A percentile compares a stretch with the other conserved stretches of the same genome.
These are phyloP conservation scores for Drosophila bipectinata DNA, from an alignment of 1,140 invertebrate species.

Conservation along the genomic window DNA sequence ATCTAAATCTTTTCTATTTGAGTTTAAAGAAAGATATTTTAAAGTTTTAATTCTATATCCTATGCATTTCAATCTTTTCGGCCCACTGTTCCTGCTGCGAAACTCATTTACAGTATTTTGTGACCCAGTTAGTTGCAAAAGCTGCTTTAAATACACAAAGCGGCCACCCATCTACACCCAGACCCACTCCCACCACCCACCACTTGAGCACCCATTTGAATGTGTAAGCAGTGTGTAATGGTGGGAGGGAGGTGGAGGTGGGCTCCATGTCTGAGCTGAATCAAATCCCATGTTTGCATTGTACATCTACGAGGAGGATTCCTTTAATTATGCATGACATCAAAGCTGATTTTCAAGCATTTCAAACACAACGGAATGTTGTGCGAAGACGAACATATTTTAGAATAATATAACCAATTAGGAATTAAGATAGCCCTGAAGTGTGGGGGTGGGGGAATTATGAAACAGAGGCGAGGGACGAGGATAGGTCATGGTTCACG, in stretches of 20 bases:
- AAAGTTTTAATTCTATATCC: too few species aligned
- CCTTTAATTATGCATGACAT: slow-evolving; percentile 18
- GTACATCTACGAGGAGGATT: slow-evolving; percentile 13
- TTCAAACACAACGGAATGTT: background rate
- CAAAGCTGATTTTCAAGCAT: slow-evolving; percentile 4
- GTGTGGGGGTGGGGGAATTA: background rate
- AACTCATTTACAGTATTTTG: slow-evolving; percentile 60
- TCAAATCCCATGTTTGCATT: slow-evolving; percentile 23
- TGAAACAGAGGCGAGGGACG: background rate
- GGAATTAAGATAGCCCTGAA: background rate
- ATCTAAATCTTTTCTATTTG: too few species aligned
- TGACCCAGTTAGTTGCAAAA: slow-evolving; percentile 65
- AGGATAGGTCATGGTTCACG: slow-evolving; percentile 19
- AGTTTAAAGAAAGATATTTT: too few species aligned
- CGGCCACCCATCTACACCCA: slow-evolving; percentile 11
- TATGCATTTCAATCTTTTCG: background rate
- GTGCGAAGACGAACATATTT: background rate
- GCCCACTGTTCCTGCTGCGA: slow-evolving; percentile 44
- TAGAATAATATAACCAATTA: background rate
- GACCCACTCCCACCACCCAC: slow-evolving; percentile 5
- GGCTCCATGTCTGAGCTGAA: slow-evolving; percentile 3
- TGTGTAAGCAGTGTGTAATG: background rate
- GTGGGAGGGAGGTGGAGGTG: background rate
- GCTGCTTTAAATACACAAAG: slow-evolving; percentile 46
- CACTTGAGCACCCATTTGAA: slow-evolving; percentile 5